Conservation (phyloP, 2,113 vertebrate species). For the Eulacestoma nigropectus region DNA sequence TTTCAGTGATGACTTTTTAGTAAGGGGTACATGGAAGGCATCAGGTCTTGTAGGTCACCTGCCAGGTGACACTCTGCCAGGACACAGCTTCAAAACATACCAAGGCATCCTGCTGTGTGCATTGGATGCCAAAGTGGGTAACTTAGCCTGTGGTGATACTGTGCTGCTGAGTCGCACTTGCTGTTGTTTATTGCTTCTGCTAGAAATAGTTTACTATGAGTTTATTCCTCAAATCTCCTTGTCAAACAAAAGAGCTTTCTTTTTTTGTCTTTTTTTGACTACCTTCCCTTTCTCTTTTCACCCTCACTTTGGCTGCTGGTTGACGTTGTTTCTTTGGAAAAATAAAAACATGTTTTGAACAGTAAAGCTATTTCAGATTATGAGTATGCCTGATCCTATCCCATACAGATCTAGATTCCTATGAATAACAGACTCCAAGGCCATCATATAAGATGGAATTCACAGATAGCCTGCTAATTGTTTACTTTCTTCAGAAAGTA, state of each 20-base stretch:
- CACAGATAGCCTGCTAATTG: not conserved
- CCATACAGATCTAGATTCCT: not conserved
- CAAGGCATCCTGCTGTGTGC: not conserved
- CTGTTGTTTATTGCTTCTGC: not conserved
- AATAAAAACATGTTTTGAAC: not conserved
- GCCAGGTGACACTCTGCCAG: not conserved
- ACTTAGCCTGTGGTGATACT: not conserved
- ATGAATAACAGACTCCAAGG: not conserved
- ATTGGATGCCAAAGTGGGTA: not conserved
- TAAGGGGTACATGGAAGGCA: not conserved
- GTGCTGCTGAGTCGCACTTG: not conserved
- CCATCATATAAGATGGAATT: not conserved
- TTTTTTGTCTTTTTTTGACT: rapidly evolving
- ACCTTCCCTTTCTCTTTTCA: not conserved
- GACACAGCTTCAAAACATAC: not conserved
- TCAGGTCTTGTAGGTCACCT: not conserved
- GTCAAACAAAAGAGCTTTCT: not conserved
- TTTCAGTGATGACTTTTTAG: not conserved
- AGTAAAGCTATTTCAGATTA: not conserved
- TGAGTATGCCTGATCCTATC: not conserved
- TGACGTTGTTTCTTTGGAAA: not conserved
- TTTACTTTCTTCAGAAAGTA: not conserved
- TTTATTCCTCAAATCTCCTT: not conserved
- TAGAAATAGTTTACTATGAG: not conserved
- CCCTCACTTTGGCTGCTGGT: not conserved